Percentiles rank a stretch among this genome's conserved stretches.
Conservation (phyloP, 2,797 vertebrate genomes). For the Lindbergichthys nudifrons region DNA sequence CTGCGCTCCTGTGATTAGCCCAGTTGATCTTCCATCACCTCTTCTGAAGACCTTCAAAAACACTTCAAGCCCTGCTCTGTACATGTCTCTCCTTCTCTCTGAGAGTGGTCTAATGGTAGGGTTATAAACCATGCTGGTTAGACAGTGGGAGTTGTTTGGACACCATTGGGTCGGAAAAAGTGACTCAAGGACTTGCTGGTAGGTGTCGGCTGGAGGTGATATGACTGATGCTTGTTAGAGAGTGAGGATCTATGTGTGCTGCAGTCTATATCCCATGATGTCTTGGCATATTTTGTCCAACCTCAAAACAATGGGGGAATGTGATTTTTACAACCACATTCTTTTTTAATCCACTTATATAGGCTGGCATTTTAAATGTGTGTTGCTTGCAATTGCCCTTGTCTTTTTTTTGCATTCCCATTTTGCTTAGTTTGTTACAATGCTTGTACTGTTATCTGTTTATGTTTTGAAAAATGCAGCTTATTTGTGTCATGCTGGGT, state of each 20-base stretch:
- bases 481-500: too few species aligned
- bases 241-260: constrained; percentile 18
- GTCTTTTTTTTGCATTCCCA: too few species aligned
- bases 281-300: not conserved
- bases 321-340: too few species aligned
- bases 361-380: too few species aligned
- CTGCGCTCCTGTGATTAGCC: constrained; percentile 61
- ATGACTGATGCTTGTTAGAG: constrained; percentile 23
- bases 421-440: too few species aligned
- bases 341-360: too few species aligned
- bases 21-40: constrained; percentile 26
- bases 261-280: constrained; percentile 13
- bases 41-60: constrained; percentile 31
- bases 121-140: constrained; percentile 25
- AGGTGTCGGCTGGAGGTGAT: constrained; percentile 17
- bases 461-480: too few species aligned
- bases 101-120: not conserved
- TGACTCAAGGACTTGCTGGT: constrained; percentile 5
- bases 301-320: too few species aligned
- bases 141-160: constrained; percentile 37
- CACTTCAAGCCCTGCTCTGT: constrained; percentile 10
- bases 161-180: constrained; percentile 26
- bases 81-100: constrained; percentile 3
- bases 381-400: too few species aligned
- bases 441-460: too few species aligned